Conservation (phyloP, 2,113 vertebrate genomes). For the Cathartes aura region DNA sequence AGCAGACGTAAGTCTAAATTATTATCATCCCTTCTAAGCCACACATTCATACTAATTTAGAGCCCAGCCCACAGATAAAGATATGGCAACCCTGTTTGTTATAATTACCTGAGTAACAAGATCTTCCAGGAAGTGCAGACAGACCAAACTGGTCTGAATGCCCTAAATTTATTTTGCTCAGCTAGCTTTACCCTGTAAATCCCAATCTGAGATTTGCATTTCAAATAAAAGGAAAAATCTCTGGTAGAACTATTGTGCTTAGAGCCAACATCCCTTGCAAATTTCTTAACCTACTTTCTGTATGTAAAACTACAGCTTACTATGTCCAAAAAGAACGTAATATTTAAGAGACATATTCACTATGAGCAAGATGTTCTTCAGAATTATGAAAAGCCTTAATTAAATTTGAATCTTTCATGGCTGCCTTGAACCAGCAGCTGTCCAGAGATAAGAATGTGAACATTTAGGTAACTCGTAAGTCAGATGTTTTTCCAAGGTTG, state of each 20-base stretch:
- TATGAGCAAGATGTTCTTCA: neutral
- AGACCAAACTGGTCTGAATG: neutral
- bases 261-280: conserved; percentile 1
- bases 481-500: neutral
- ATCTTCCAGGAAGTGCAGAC: conserved; percentile 57
- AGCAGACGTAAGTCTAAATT: neutral
- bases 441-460: neutral
- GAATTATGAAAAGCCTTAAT: neutral
- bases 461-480: neutral
- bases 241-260: neutral
- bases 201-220: conserved; percentile 32
- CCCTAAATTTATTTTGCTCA: neutral
- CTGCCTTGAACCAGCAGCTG: neutral
- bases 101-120: conserved; percentile 48
- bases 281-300: neutral
- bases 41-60: conserved; percentile 11
- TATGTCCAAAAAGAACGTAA: neutral
- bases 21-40: conserved; percentile 46
- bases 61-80: conserved; percentile 70
- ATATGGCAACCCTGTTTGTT: conserved; percentile 21
- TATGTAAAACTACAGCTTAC: neutral
- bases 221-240: conserved; percentile 28
- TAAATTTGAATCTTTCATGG: neutral
- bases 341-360: neutral
- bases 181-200: neutral